Percentiles rank a stretch among this genome's conserved stretches.
Conservation (phyloP, 2,888 invertebrate genomes). For the Drosophila quasianomalipes region DNA sequence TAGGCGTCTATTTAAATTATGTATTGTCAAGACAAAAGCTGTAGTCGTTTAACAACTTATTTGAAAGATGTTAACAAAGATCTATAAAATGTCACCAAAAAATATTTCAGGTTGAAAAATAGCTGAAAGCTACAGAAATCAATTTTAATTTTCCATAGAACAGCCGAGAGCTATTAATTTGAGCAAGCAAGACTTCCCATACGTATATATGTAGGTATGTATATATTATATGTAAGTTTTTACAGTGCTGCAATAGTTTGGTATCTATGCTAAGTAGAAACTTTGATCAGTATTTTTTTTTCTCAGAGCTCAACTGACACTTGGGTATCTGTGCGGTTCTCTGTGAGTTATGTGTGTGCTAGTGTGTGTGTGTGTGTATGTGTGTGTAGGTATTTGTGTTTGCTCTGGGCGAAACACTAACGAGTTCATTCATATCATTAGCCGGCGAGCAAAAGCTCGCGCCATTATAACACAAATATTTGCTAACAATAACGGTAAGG, state of each 20-base stretch:
- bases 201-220: background rate
- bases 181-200: conserved; percentile 3
- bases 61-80: conserved; percentile 6
- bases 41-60: conserved; percentile 6
- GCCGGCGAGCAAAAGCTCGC: conserved; percentile 66
- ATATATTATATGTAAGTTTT: conserved; percentile 1
- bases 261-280: conserved; percentile 63
- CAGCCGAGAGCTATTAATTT: background rate
- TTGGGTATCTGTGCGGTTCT: conserved; percentile 49
- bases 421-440: conserved; percentile 78
- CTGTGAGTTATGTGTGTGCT: conserved; percentile 17
- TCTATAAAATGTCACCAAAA: conserved; percentile 2
- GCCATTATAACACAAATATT: conserved; percentile 79
- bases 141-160: conserved; percentile 10
- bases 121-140: conserved; percentile 13
- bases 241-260: conserved; percentile 47
- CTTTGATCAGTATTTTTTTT: conserved; percentile 46
- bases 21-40: background rate
- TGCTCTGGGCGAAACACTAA: conserved; percentile 52
- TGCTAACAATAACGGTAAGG: conserved; percentile 74
- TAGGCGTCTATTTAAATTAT: background rate
- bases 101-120: background rate
- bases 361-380: conserved; percentile 11
- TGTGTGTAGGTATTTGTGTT: conserved; percentile 7
- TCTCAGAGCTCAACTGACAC: conserved; percentile 44